Conservation (phyloP, 2,113 vertebrate species). For the Noctilio leporinus region DNA sequence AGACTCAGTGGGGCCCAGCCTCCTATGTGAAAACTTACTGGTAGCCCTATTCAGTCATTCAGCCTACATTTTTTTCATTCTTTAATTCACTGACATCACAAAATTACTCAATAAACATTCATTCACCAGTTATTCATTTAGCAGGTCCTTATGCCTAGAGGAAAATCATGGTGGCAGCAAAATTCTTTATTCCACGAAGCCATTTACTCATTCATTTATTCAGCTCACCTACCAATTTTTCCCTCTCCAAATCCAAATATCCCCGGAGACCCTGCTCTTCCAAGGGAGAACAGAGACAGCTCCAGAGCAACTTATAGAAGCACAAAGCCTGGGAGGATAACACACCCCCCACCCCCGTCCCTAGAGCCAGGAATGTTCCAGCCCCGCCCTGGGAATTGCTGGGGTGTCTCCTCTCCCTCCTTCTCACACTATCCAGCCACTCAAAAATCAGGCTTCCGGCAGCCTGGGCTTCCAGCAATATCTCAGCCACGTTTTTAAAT, state of each 20-base stretch:
- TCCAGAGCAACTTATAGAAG: neutral
- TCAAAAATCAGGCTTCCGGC: constrained; percentile 60
- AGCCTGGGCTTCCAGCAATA: constrained; percentile 58
- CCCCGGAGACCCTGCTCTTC: neutral
- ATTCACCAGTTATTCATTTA: constrained; percentile 6
- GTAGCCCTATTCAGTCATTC: neutral
- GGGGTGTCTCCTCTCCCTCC: constrained; percentile 27
- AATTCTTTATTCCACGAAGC: constrained; percentile 16
- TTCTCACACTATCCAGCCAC: neutral
- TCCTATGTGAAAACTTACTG: neutral
- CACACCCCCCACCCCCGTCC: neutral
- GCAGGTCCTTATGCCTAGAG: neutral
- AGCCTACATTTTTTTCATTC: neutral
- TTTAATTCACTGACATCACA: neutral
- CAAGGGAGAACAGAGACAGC: neutral
- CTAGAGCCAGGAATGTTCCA: neutral
- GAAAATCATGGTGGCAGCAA: neutral
- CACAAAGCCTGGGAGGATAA: neutral
- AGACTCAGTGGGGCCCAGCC: neutral
- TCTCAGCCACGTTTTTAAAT: constrained; percentile 75
- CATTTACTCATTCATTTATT: neutral
- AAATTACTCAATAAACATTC: constrained; percentile 1
- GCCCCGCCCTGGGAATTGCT: neutral
- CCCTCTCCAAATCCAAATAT: neutral
- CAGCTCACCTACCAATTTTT: neutral